These are phyloP conservation scores for Triplophysa tibetana DNA, from an alignment of 2,113 vertebrate species.

Conservation along the genomic window DNA sequence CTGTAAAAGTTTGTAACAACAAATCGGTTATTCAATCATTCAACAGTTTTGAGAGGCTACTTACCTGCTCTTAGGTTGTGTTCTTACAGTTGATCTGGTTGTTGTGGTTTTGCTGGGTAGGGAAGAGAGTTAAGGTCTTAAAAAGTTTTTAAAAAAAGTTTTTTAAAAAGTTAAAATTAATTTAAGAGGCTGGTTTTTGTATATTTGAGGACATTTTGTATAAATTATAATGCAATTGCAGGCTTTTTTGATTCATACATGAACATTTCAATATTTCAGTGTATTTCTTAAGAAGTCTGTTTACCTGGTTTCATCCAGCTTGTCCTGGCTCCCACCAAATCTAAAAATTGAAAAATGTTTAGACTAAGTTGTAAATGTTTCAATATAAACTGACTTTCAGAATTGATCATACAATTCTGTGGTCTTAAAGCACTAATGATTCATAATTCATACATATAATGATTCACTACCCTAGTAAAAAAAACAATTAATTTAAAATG, in stretches of 20 bases:
- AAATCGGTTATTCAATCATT: constrained; percentile 10
- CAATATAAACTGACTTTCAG: too few relatives aligned
- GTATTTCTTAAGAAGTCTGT: neutral
- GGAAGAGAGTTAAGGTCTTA: constrained; percentile 22
- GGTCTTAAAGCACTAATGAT: too few relatives aligned
- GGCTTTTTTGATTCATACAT: neutral
- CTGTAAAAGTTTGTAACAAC: neutral
- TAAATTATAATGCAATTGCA: neutral
- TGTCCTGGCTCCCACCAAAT: constrained; percentile 61
- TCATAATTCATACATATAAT: too few relatives aligned
- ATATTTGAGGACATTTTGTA: neutral
- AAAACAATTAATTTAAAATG: too few relatives aligned
- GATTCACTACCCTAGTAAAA: too few relatives aligned
- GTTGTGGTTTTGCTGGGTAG: constrained; percentile 41
- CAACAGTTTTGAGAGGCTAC: neutral
- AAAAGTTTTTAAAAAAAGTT: constrained; percentile 25
- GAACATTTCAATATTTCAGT: too few relatives aligned
- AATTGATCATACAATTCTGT: too few relatives aligned
- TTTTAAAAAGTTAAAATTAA: neutral
- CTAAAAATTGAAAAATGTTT: constrained; percentile 57
- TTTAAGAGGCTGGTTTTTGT: neutral
- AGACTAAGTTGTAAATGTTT: neutral
- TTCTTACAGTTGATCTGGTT: constrained; percentile 41
- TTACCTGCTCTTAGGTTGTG: constrained; percentile 56
- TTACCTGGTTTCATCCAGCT: constrained; percentile 60